Conservation (phyloP, 1,140 invertebrate species). For the Monochamus saltuarius region DNA sequence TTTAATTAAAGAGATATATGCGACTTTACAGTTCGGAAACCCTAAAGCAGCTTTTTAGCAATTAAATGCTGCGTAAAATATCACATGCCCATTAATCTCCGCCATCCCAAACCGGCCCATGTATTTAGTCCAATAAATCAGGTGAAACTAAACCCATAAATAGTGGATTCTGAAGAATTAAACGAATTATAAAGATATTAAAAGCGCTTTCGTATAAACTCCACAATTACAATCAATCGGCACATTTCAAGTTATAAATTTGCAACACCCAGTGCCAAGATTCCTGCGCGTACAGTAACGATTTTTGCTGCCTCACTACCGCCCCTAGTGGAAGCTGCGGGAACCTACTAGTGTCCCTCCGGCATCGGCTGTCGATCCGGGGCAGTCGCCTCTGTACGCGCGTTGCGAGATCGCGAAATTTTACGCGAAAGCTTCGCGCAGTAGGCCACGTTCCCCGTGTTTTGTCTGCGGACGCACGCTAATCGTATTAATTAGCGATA, state of each 20-base stretch:
- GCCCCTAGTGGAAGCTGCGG: conserved; percentile 25
- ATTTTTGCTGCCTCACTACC: conserved; percentile 35
- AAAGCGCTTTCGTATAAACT: conserved; percentile 1
- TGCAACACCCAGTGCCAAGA: conserved; percentile 38
- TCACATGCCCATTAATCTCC: no score
- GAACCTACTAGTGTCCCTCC: conserved; percentile 39
- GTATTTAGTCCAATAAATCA: no score
- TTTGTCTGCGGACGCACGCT: neutral
- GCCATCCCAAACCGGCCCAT: no score
- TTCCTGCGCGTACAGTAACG: conserved; percentile 45
- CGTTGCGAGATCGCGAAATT: conserved; percentile 31
- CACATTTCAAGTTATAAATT: conserved; percentile 31
- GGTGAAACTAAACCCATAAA: no score
- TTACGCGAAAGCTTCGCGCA: conserved; percentile 15
- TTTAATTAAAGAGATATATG: no score
- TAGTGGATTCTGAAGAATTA: neutral
- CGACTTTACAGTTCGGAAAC: no score
- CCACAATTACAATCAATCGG: conserved; percentile 25
- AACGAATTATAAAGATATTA: neutral
- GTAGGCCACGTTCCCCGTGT: conserved; percentile 1
- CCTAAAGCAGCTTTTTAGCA: no score
- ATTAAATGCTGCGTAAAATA: no score
- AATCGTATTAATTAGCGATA: no score
- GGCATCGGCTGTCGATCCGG: conserved; percentile 39
- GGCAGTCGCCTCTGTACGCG: conserved; percentile 34